Percentiles rank a stretch among this genome's conserved stretches.
Conservation (phyloP, 2,113 vertebrate species). For the Pantherophis guttatus region DNA sequence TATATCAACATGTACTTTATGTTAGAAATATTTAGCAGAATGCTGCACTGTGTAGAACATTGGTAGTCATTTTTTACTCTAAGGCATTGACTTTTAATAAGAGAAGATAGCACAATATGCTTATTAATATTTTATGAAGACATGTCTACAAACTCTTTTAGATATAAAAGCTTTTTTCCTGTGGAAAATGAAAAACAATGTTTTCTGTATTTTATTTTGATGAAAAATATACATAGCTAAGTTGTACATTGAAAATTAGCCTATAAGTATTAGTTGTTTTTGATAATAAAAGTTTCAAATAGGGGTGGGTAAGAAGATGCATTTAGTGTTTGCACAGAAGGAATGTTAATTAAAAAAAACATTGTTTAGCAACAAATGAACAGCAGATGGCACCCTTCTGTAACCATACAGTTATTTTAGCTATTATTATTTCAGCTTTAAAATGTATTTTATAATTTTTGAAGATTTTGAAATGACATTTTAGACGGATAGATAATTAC, state of each 20-base stretch:
- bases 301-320: not conserved
- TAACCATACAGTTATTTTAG: slow-evolving; percentile 41
- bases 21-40: not conserved
- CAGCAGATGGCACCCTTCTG: slow-evolving; percentile 73
- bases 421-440: not conserved
- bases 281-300: slow-evolving; percentile 18
- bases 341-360: not conserved
- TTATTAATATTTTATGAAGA: slow-evolving; percentile 57
- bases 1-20: not conserved
- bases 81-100: slow-evolving; percentile 50
- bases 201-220: slow-evolving; percentile 36
- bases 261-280: slow-evolving; percentile 41
- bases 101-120: slow-evolving; percentile 26
- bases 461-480: not conserved
- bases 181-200: slow-evolving; percentile 38
- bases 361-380: slow-evolving; percentile 15
- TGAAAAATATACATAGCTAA: slow-evolving; percentile 22
- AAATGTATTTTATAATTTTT: slow-evolving; percentile 26
- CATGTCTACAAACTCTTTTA: slow-evolving; percentile 48
- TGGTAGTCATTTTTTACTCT: slow-evolving; percentile 36
- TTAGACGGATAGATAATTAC: slow-evolving; percentile 5
- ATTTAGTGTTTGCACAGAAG: not conserved
- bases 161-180: slow-evolving; percentile 18
- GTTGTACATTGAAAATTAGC: slow-evolving; percentile 16
- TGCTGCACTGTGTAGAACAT: slow-evolving; percentile 20